Conservation (phyloP, 2,888 invertebrate genomes). For the Oscheius sp. region DNA sequence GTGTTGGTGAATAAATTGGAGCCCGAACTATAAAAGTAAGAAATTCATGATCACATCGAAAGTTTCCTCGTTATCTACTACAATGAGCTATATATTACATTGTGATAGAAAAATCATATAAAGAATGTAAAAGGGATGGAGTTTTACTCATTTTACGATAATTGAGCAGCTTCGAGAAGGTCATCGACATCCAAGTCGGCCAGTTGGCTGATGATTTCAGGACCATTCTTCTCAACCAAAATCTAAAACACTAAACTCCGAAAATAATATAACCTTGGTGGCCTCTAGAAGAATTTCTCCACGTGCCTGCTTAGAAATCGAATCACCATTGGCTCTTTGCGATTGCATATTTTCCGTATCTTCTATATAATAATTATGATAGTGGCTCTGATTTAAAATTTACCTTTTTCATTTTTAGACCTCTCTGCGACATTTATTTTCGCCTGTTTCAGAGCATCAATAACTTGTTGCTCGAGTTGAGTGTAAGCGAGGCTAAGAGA, state of each 20-base stretch:
- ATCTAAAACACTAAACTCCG: neutral
- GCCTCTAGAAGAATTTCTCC: conserved; percentile 26
- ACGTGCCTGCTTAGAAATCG: conserved; percentile 13
- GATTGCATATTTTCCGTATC: neutral
- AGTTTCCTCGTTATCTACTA: too few relatives aligned
- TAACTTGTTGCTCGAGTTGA: conserved; percentile 8
- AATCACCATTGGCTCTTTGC: conserved; percentile 10
- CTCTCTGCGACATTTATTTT: neutral
- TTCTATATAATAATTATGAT: neutral
- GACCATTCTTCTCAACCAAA: conserved; percentile 11
- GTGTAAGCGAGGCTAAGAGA: conserved; percentile 5
- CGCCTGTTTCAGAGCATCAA: conserved; percentile 18
- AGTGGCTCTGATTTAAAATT: neutral
- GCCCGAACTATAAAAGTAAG: too few relatives aligned
- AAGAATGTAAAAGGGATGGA: too few relatives aligned
- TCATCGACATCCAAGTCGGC: conserved; percentile 18
- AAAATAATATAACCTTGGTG: neutral
- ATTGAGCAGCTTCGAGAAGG: conserved; percentile 17
- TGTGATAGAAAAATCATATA: too few relatives aligned
- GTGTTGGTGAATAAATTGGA: too few relatives aligned
- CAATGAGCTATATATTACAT: too few relatives aligned
- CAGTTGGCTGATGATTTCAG: conserved; percentile 17
- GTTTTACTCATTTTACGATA: too few relatives aligned
- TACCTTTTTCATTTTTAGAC: neutral
- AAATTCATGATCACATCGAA: too few relatives aligned